Base-by-base conservation (phyloP, 2,113 vertebrate species). In the Amblyopsis rosae region DNA sequence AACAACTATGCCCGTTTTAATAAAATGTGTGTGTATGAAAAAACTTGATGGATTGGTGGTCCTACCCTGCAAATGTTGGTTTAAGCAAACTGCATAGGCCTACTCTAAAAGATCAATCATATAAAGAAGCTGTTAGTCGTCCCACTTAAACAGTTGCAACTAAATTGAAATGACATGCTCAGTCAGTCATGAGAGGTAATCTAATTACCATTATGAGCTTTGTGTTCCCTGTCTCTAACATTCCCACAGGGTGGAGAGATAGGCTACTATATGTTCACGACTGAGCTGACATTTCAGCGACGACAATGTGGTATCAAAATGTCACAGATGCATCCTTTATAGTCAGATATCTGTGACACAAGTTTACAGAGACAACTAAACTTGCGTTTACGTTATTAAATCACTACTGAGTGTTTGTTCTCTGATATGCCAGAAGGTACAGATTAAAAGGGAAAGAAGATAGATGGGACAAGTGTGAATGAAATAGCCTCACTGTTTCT, bases 201-300 rank as follows among this genome's bases (percentile, higher is more conserved):
- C 35, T 41, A 41, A 41, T 41, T 41, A 41, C 35, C 35, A 41
- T 41, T 6, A 41, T 41, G 35, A 41, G 4, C 35, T 41, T 41
- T 41, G 12, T 41, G 41, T 65, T 49, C 15, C 50, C 12, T 50
- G 41, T 15, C 54, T 19, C 64, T 57, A 51, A 11, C 49, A 56
- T 70, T 58, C 53, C 60, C 59, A 61, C 59, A 19, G 57, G 50
- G 47, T 49, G 51, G 41, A 75, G 47, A 71, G 33, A 46, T 46
- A 58, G 26, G 26, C 26, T 26, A 26, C 26, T 26, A 46, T 55
- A 51, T 62, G 69, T 76, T 74, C 55, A 66, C 77, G 72, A 57
- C 56, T 54, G 50, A 54, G 70, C 53, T 83, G 83, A 81, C 83
- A 84, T 87, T 84, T 87, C 59, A 77, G 49, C n/a, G 57, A 53